These are phyloP conservation scores for Piaya cayana DNA, from an alignment of 2,113 vertebrate species.

Conservation along the genomic window DNA sequence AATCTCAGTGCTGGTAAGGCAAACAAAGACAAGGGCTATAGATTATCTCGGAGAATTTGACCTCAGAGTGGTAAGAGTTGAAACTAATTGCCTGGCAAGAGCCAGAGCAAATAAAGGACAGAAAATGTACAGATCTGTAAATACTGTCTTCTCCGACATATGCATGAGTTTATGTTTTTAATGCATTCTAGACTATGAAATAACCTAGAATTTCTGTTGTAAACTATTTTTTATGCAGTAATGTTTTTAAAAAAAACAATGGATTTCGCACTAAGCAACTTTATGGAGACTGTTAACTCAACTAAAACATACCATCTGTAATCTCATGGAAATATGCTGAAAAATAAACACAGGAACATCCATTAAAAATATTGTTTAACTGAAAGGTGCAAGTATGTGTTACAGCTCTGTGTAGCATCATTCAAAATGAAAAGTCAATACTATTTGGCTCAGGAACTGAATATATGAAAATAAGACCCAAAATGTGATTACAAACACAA, in stretches of 20 bases:
- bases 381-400: not conserved
- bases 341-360: constrained; percentile 22
- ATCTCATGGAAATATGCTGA: not conserved
- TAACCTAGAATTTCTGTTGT: constrained; percentile 32
- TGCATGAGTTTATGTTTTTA: constrained; percentile 51
- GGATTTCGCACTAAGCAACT: constrained; percentile 30
- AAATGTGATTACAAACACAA: not conserved
- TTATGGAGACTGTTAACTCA: constrained; percentile 40
- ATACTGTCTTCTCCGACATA: constrained; percentile 51
- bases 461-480: not conserved
- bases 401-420: constrained; percentile 1
- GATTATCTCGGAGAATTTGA: not conserved
- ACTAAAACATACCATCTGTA: not conserved
- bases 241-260: not conserved
- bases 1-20: not conserved
- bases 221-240: constrained; percentile 34
- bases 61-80: not conserved
- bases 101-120: constrained; percentile 14
- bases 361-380: not conserved
- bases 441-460: not conserved
- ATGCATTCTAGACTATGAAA: constrained; percentile 32
- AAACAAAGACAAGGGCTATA: not conserved
- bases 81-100: not conserved
- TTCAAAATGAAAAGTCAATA: constrained; percentile 15
- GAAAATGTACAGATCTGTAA: constrained; percentile 65